phyloP scores from a whole-genome alignment of 2,797 vertebrate species.

The Gallinago nigripennis region DNA sequence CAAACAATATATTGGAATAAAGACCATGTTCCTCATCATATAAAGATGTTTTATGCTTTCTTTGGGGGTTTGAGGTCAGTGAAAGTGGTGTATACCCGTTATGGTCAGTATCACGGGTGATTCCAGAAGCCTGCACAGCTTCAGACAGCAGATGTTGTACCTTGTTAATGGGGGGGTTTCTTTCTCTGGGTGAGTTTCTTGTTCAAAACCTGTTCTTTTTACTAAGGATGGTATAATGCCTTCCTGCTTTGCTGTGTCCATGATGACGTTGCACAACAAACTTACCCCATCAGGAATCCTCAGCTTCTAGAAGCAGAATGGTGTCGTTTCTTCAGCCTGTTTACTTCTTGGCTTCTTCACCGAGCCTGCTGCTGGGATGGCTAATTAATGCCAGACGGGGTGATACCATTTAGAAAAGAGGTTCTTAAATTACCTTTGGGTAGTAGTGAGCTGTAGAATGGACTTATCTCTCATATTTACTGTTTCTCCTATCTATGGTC shows the following conservation, averaged over 20 bases:
- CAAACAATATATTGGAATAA: background rate
- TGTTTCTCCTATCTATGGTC: background rate
- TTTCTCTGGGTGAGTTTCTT: background rate
- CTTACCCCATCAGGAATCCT: background rate
- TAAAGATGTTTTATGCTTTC: background rate
- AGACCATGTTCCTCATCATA: background rate
- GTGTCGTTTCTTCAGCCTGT: background rate
- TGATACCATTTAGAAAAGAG: background rate
- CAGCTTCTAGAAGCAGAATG: background rate
- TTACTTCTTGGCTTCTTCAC: background rate
- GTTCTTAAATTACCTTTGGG: background rate
- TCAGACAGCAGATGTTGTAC: background rate
- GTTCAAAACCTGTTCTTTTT: background rate
- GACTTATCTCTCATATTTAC: background rate
- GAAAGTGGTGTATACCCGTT: background rate
- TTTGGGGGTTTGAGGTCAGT: background rate
- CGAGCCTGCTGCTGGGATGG: background rate
- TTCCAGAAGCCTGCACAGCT: background rate
- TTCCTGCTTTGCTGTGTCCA: background rate
- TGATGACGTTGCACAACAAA: background rate
- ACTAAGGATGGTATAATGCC: background rate
- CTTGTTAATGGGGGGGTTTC: background rate
- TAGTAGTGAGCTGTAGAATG: background rate
- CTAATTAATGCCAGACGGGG: background rate
- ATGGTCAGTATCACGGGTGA: background rate